Evolutionary conservation across 2,888 invertebrate genomes (phyloP), one percentile per base, ranked within the genome.

Genomic region (Didymodactylos carnosus): DNA sequence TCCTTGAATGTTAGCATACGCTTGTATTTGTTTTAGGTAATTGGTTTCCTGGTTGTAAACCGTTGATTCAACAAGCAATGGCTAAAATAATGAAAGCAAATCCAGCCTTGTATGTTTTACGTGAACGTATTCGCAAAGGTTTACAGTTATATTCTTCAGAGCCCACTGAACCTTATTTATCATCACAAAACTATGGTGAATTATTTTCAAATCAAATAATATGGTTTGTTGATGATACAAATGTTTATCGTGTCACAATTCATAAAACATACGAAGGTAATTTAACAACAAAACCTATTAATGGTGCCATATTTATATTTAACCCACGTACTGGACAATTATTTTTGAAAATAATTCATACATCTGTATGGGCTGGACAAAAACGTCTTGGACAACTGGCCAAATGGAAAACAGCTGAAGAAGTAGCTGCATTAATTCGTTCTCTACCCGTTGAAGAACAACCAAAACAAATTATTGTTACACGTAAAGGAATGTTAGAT

Each of bases 11-110:
- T n/a, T n/a, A n/a, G n/a, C 0, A 99, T 95, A 81, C 98, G 98
- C n/a, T n/a, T n/a, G n/a, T n/a, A n/a, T n/a, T n/a, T n/a, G n/a
- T n/a, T n/a, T n/a, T n/a, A n/a, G n/a, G n/a, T 35, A 97, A 99
- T 84, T 99, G 98, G 98, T 98, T 95, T 88, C 98, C 98, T 0
- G 98, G 98, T 72, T 92, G 92, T 83, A 99, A 98, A 81, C 94
- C 97, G 0, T 87, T 98, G 23, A 95, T 98, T 79, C 97, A 97
- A 81, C 94, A 95, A 84, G 95, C 98, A 0, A 97, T 98, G 98
- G 97, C 97, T 0, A 98, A 98, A 85, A 97, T 99, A 78, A 98
- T 98, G 94, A 99, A 98, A 84, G 97, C 98, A 0, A 99, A 98
- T 86, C 98, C 98, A 0, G 98, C 98, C 0, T 84, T 98, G 77